Conservation (phyloP, 2,797 vertebrate species). For the Prionace glauca region DNA sequence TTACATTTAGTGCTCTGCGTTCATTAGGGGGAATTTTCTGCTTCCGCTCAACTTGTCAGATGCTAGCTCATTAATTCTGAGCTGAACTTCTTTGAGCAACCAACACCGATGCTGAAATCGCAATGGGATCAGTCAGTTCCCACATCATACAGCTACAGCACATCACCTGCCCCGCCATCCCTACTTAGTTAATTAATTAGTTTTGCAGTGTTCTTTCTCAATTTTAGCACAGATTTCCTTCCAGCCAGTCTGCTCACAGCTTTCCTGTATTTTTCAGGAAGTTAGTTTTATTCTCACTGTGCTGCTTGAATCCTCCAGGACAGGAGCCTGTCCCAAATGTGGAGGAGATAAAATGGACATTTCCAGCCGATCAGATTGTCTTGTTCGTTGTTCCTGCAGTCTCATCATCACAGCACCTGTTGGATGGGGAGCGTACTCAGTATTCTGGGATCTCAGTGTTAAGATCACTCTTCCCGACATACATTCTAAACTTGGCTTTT, state of each 20-base stretch:
- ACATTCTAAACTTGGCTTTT: not conserved
- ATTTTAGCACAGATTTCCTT: too few relatives aligned
- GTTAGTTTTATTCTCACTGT: too few relatives aligned
- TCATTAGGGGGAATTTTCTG: not conserved
- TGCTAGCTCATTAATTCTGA: too few relatives aligned
- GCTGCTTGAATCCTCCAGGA: not conserved
- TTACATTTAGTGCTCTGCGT: not conserved
- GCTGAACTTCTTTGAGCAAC: too few relatives aligned
- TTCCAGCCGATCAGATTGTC: not conserved
- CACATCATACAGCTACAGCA: too few relatives aligned
- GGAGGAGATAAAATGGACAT: not conserved
- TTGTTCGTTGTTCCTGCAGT: not conserved
- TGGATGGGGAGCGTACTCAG: not conserved
- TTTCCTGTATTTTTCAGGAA: too few relatives aligned
- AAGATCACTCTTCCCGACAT: not conserved
- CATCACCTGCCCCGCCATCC: too few relatives aligned
- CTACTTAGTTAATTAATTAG: too few relatives aligned
- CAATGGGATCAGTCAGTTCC: too few relatives aligned
- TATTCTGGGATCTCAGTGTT: not conserved
- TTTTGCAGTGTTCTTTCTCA: too few relatives aligned
- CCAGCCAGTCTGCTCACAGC: too few relatives aligned
- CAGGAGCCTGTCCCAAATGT: not conserved
- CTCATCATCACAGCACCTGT: not conserved
- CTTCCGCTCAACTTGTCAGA: not conserved
- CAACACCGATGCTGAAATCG: too few relatives aligned